Base-by-base conservation (phyloP, 2,797 vertebrate genomes). In the Pseudotriccus pelzelni region DNA sequence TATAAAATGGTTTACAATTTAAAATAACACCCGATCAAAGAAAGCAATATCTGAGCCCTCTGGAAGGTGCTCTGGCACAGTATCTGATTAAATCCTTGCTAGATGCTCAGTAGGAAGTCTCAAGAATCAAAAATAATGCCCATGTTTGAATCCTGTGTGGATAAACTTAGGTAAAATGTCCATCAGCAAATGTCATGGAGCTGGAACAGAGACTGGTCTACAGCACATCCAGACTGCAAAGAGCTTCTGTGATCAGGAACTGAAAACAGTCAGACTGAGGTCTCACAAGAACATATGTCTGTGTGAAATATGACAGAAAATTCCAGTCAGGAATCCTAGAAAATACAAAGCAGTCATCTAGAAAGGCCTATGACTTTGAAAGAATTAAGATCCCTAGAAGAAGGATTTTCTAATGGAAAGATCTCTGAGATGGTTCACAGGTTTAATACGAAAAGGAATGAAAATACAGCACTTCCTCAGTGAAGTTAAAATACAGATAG, bases 91-190 rank as follows among this genome's bases (percentile, higher is more conserved):
- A 41, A 87, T 39, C 19, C 34, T 53, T 84, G 27, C 37, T 27
- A 56, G 17, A 37, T 13, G 19, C 20, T 53, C 41, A 44, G 21
- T 3, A 64, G 23, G 30, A 89, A 75, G 37, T 46, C 21, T 72
- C 46, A 76, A 32, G 39, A 78, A 92, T 46, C 13, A 77, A 27
- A 85, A 88, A 3, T 19, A 66, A 41, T 3, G 24, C 46, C 12
- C 8, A 24, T 3, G 58, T 9, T 4, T 0, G 1, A 39, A 34
- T 4, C 19, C 64, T 39, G 30, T 2, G 22, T n/a, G 41, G 18
- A 43, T 49, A 87, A 82, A 72, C 4, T 44, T 2, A 34, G 30
- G 34, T 68, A 87, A 89, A 73, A 60, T 69, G 27, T 36, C 23
- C 4, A 44, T 43, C 30, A 69, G 17, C 15, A 72, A 94, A 84